phyloP scores from a whole-genome alignment of 64 coral and sea anemone species.

The Dendrophyllia cribrosa region DNA sequence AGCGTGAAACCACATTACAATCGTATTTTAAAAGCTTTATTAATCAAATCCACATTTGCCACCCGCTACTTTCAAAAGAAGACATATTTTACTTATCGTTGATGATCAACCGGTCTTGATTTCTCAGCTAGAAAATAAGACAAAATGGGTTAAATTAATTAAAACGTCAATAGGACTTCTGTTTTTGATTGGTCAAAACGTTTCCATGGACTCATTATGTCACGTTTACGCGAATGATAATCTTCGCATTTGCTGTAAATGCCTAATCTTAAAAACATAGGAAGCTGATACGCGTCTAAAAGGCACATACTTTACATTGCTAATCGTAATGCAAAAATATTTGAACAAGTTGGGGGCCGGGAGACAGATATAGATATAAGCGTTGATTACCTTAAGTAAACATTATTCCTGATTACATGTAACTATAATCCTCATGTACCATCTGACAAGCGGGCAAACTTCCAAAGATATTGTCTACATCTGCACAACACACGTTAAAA shows the following conservation, averaged over 20 bases:
- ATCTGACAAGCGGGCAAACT: neutral
- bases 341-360: neutral
- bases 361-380: neutral
- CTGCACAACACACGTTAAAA: no score
- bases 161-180: neutral
- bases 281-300: neutral
- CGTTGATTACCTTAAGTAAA: neutral
- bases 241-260: neutral
- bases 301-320: constrained; percentile 5
- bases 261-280: no score
- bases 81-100: neutral
- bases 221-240: neutral
- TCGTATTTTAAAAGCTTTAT: neutral
- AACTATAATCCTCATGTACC: neutral
- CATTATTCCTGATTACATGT: neutral
- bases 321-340: neutral
- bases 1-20: neutral
- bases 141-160: neutral
- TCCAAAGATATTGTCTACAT: neutral
- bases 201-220: neutral
- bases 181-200: neutral
- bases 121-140: neutral
- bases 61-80: constrained; percentile 7
- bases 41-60: neutral
- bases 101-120: constrained; percentile 16